Conservation (phyloP, 2,797 vertebrate genomes). For the Ciconia nigra region DNA sequence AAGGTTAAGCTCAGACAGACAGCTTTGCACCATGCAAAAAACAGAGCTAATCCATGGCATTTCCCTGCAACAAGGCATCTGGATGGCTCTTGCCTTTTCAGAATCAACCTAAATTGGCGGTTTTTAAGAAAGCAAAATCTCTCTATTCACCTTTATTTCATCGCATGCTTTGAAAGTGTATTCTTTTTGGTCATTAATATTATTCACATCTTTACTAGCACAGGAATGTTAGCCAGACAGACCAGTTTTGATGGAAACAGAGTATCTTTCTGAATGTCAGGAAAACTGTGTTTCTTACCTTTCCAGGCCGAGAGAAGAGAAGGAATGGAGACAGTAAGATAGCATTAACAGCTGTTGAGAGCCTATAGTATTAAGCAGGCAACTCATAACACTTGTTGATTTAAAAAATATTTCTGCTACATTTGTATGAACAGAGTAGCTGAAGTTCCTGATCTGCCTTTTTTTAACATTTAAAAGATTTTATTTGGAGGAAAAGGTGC, state of each 20-base stretch:
- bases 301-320: background rate
- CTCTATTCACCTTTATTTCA: background rate
- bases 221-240: background rate
- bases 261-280: background rate
- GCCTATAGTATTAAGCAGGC: background rate
- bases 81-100: background rate
- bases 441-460: background rate
- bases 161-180: fast-evolving
- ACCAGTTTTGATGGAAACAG: background rate
- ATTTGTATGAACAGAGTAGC: background rate
- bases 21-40: background rate
- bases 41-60: background rate
- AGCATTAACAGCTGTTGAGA: background rate
- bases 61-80: background rate
- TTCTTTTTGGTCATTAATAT: background rate
- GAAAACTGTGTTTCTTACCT: background rate
- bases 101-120: background rate
- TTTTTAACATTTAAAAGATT: background rate
- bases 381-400: background rate
- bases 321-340: background rate
- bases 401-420: background rate
- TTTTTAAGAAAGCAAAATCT: background rate
- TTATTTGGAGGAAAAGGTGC: background rate
- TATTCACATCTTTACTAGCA: background rate
- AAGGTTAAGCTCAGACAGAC: background rate